A percentile compares a stretch with the other conserved stretches of the same genome.
These are phyloP conservation scores for Kryptolebias ocellatus DNA, from an alignment of 2,797 vertebrate genomes.

Conservation along the genomic window DNA sequence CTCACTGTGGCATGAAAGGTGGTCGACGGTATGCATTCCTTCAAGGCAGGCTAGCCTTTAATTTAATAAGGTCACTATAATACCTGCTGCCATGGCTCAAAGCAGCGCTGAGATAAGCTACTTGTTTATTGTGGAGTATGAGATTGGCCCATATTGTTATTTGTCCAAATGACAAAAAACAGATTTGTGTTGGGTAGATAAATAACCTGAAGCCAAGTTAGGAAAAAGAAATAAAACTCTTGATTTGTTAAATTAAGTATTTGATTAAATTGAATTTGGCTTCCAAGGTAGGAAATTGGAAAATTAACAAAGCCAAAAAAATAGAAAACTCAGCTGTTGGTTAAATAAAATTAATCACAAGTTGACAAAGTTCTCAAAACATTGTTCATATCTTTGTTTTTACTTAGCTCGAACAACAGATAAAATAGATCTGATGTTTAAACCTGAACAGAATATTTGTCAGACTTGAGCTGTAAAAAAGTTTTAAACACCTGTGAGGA, in stretches of 20 bases:
- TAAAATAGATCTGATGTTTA: not conserved
- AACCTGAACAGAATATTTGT: not conserved
- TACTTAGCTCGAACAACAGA: not conserved
- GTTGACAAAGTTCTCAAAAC: not conserved
- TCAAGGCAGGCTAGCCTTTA: not conserved
- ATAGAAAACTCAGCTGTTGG: constrained; percentile 14
- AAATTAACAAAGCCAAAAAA: constrained; percentile 17
- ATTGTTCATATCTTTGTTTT: constrained; percentile 6
- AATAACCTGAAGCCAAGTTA: constrained; percentile 1
- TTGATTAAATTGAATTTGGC: constrained; percentile 34
- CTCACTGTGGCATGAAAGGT: too few species aligned
- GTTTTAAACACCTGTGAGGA: constrained; percentile 35
- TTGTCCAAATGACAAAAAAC: not conserved
- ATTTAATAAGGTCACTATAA: constrained; percentile 1
- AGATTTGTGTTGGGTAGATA: not conserved
- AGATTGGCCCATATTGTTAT: not conserved
- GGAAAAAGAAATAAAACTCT: constrained; percentile 7
- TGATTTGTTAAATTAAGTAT: constrained; percentile 18
- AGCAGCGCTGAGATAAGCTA: not conserved
- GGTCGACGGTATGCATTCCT: too few species aligned
- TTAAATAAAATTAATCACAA: not conserved
- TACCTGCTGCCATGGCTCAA: not conserved
- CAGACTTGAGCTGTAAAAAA: constrained; percentile 14
- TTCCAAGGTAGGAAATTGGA: constrained; percentile 19
- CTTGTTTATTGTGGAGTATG: not conserved